Conservation (phyloP, 2,888 invertebrate genomes). For the Colostygia pectinataria region DNA sequence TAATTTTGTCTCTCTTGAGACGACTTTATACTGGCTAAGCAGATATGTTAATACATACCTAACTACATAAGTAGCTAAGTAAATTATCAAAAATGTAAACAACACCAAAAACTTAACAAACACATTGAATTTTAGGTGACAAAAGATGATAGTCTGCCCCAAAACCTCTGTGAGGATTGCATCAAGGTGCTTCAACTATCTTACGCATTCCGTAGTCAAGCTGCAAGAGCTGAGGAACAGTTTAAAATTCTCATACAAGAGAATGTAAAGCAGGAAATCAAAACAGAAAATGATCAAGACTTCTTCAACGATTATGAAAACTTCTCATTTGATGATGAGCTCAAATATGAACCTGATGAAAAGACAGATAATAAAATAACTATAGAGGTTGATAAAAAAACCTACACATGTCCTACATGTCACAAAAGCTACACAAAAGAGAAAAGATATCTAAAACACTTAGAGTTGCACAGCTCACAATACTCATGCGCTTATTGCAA, state of each 20-base stretch:
- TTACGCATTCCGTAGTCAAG: slow-evolving; percentile 67
- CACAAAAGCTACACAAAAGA: slow-evolving; percentile 69
- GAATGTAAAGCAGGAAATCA: slow-evolving; percentile 47
- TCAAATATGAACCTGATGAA: slow-evolving; percentile 38
- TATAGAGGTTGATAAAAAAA: slow-evolving; percentile 9
- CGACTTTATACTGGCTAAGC: no score
- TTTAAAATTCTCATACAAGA: slow-evolving; percentile 51
- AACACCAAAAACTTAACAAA: no score
- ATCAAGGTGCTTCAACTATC: slow-evolving; percentile 71
- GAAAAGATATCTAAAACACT: slow-evolving; percentile 73
- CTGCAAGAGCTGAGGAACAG: slow-evolving; percentile 54
- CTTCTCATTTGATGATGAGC: slow-evolving; percentile 32
- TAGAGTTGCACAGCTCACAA: slow-evolving; percentile 60
- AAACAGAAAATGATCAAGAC: slow-evolving; percentile 43
- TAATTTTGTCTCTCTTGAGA: no score
- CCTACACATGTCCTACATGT: slow-evolving; percentile 66
- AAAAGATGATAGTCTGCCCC: slow-evolving; percentile 83
- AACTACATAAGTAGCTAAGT: no score
- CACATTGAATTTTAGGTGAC: slow-evolving; percentile 64
- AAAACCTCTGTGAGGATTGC: slow-evolving; percentile 83
- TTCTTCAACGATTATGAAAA: slow-evolving; percentile 34
- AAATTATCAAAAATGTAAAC: no score
- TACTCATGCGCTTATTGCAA: slow-evolving; percentile 55
- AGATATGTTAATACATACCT: not conserved
- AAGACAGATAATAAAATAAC: slow-evolving; percentile 1